Evolutionary conservation across 2,888 invertebrate species (phyloP), one percentile per base, ranked within the genome.

Genomic region (Panorpa germanica): DNA sequence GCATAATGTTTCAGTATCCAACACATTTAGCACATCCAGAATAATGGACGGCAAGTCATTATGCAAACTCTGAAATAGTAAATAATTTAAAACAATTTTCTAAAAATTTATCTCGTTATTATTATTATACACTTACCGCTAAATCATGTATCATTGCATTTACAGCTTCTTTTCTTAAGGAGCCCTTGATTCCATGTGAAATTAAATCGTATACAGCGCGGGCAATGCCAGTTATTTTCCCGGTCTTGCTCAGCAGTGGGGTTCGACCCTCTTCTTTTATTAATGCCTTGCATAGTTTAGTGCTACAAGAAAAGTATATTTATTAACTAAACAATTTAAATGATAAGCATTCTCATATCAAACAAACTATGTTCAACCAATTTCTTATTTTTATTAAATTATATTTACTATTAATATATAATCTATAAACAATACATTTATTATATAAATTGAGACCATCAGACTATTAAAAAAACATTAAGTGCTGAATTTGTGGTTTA

Each of bases 1-100:
- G 22, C 63, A 59, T 28, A 65, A 63, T 8, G 81, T 77, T 53
- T 90, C 85, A 19, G 78, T 72, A 60, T 91, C 88, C 36, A 83
- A 63, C 33, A 86, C 65, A 46, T 80, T 76, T 35, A 86, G 65
- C 34, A 86, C 70, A 55, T 91, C 91, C 45, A 86, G 61, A 37
- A 88, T 63, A 33, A 83, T 66, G 17, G 83, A 82, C 35, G 83
- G 74, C 43, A 88, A 61, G 45, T 82, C 82, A 39, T 66, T 65
- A 56, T 86, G 78, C 37, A 77, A 53, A 33, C 58, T 56, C 83
- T 86, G 52, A 27, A 65, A 60, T 38, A 33, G 28, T 31, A 30
- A 24, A 45, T 5, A 11, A 24, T 8, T 5, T 8, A n/a, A 10
- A 22, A 17, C 11, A 29, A 25, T 14, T 26, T 4, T n/a, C 7